Conservation (phyloP, 1,140 invertebrate genomes). For the Drosophila jambulina region DNA sequence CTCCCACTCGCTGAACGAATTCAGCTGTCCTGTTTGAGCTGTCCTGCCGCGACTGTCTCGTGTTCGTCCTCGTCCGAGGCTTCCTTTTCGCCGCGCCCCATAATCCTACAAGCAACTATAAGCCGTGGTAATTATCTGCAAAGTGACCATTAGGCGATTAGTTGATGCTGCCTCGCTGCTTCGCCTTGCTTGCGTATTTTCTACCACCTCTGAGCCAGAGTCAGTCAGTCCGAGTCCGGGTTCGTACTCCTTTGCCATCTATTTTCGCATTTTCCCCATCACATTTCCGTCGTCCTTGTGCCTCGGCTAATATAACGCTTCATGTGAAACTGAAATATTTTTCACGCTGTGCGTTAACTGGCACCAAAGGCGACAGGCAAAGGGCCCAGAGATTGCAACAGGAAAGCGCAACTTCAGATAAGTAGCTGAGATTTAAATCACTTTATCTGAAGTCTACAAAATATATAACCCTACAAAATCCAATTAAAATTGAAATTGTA, state of each 20-base stretch:
- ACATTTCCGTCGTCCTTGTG: background rate
- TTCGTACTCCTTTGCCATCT: slow-evolving; percentile 1
- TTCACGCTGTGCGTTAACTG: slow-evolving; percentile 9
- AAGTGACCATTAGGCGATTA: slow-evolving; percentile 84
- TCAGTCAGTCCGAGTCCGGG: background rate
- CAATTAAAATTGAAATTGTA: background rate
- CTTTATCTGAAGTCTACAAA: no score
- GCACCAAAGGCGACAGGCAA: slow-evolving; percentile 30
- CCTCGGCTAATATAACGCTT: slow-evolving; percentile 47
- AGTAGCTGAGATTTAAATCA: background rate
- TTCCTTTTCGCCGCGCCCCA: slow-evolving; percentile 59
- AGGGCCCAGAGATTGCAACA: slow-evolving; percentile 10
- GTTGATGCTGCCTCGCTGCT: slow-evolving; percentile 62
- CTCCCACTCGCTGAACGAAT: slow-evolving; percentile 1
- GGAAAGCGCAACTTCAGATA: background rate
- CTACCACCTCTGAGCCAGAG: background rate
- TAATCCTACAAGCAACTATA: slow-evolving; percentile 81
- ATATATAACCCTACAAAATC: background rate
- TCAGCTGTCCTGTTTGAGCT: slow-evolving; percentile 32
- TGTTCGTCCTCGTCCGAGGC: slow-evolving; percentile 15
- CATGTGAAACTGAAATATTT: slow-evolving; percentile 42
- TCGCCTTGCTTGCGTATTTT: slow-evolving; percentile 26
- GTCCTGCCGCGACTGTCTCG: slow-evolving; percentile 33
- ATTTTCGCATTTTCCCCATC: slow-evolving; percentile 5
- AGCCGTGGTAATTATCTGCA: slow-evolving; percentile 83